phyloP scores from a whole-genome alignment of 2,797 vertebrate species.

The Aplochiton taeniatus region DNA sequence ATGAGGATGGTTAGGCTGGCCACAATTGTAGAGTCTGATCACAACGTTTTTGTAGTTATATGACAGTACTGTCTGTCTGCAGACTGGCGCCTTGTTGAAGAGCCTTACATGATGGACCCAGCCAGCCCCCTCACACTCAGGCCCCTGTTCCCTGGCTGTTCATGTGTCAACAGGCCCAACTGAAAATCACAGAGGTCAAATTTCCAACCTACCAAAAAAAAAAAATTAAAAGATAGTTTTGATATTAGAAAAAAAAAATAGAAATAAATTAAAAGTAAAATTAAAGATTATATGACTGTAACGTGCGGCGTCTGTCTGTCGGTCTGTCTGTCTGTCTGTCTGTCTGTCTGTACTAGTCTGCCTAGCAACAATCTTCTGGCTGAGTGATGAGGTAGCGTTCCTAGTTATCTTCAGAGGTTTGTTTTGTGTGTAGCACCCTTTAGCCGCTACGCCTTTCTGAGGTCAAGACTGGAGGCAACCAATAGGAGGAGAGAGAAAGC shows the following conservation, averaged over 20 bases:
- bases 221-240: constrained; percentile 34
- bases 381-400: constrained; percentile 83
- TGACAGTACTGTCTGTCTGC: too few species aligned
- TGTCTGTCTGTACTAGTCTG: constrained; percentile 14
- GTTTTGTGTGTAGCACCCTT: constrained; percentile 58
- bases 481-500: constrained; percentile 35
- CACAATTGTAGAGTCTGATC: too few species aligned
- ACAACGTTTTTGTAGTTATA: too few species aligned
- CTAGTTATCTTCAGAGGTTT: constrained; percentile 80
- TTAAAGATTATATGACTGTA: constrained; percentile 40
- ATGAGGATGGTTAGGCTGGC: too few species aligned
- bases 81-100: too few species aligned
- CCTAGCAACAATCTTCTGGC: constrained; percentile 74
- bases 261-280: constrained; percentile 46
- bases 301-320: constrained; percentile 41
- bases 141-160: constrained; percentile 29
- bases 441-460: constrained; percentile 31
- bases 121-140: not conserved
- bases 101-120: not conserved
- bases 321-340: constrained; percentile 29
- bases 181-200: constrained; percentile 58
- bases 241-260: constrained; percentile 22
- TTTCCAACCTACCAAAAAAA: constrained; percentile 36
- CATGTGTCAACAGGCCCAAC: constrained; percentile 61
- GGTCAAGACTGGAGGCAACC: constrained; percentile 40